Evolutionary conservation across 1,140 invertebrate species (phyloP), one percentile per base, ranked within the genome.

Genomic region (Cherax destructor): DNA sequence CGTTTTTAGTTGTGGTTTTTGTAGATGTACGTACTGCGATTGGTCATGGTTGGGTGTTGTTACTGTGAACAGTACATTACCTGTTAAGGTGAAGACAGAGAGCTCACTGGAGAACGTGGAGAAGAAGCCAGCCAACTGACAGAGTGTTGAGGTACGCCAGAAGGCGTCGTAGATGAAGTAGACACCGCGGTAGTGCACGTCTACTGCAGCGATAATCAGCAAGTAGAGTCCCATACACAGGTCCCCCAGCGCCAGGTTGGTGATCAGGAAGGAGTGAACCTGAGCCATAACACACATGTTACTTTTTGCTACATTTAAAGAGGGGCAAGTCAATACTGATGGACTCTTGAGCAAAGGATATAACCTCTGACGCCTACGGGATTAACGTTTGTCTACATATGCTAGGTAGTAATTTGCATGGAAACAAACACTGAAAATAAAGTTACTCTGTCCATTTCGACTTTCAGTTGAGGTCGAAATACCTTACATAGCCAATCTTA

Each of bases 51-150:
- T 41, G 30, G 30, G 30, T 41, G 30, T 41, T 0, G 0, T 41
- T 41, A 41, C 30, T 41, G 30, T 41, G 30, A 41, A 2, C 30
- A 41, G 30, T 41, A 41, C 30, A 41, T 41, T 85, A 93, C 92
- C 91, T 76, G 96, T 95, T 4, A 97, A 94, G 3, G 96, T 95
- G 52, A 96, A 94, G 24, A 96, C 96, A 4, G 96, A 96, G 11
- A 96, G 95, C 94, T 96, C 96, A 92, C 96, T 96, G 81, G 96
- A 96, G 83, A 96, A 95, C 24, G 96, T 97, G 92, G 96, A 96
- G 50, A 97, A 94, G 92, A 96, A 96, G 18, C 96, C 96, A 94
- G 94, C 95, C 79, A 96, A 94, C 86, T 95, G 94, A 93, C 96
- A 96, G 16, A 95, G 94, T 9, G 93, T 90, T 83, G 95, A 95